Percentiles rank a stretch among this genome's conserved stretches.
Conservation (phyloP, 2,888 invertebrate species). For the Hartigia nigra region DNA sequence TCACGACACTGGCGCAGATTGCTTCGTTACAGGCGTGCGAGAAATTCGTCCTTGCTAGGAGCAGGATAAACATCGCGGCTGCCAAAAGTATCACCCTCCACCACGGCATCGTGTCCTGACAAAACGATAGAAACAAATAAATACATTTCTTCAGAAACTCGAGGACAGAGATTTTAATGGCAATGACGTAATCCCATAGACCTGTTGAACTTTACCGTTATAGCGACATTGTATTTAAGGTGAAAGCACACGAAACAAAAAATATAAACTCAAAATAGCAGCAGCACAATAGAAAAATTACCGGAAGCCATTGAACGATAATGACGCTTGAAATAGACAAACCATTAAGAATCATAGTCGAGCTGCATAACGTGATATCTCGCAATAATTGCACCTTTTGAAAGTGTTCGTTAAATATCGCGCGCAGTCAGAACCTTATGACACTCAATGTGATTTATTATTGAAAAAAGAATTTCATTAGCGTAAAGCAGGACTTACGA, state of each 20-base stretch:
- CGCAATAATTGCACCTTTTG: slow-evolving; percentile 37
- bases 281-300: neutral
- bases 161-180: neutral
- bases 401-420: slow-evolving; percentile 43
- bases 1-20: slow-evolving; percentile 94
- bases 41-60: slow-evolving; percentile 36
- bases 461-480: slow-evolving; percentile 45
- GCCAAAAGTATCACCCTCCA: slow-evolving; percentile 37
- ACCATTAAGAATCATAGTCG: slow-evolving; percentile 4
- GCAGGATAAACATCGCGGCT: slow-evolving; percentile 34
- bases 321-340: neutral
- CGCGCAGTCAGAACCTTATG: slow-evolving; percentile 43
- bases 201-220: neutral
- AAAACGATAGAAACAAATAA: neutral
- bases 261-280: neutral
- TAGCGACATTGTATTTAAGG: neutral
- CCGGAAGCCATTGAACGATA: neutral
- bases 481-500: slow-evolving; percentile 21
- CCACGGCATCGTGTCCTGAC: slow-evolving; percentile 50
- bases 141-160: neutral
- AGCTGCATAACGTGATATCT: slow-evolving; percentile 25
- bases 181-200: neutral
- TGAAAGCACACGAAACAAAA: neutral
- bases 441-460: slow-evolving; percentile 48
- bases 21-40: slow-evolving; percentile 84